Conservation (phyloP, 2,888 invertebrate species). For the Clitarchus hookeri region DNA sequence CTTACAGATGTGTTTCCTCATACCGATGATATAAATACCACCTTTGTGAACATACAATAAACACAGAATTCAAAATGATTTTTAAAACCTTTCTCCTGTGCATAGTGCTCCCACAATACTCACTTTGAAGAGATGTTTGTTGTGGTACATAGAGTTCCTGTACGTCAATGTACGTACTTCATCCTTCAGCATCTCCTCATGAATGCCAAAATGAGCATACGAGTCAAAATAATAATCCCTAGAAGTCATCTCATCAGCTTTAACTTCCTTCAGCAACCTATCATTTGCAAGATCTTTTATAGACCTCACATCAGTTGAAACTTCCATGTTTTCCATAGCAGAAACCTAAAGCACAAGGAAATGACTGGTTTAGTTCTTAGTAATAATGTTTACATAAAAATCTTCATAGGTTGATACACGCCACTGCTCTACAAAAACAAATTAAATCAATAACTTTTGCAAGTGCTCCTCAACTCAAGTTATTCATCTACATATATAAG, state of each 20-base stretch:
- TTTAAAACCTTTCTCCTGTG: too few species aligned
- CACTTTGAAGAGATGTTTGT: slow-evolving; percentile 92
- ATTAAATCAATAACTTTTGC: too few species aligned
- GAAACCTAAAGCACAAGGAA: slow-evolving; percentile 32
- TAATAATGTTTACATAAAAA: not conserved
- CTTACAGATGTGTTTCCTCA: too few species aligned
- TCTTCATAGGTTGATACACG: too few species aligned
- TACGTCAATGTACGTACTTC: slow-evolving; percentile 98
- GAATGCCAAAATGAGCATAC: slow-evolving; percentile 99
- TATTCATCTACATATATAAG: too few species aligned
- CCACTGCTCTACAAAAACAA: too few species aligned
- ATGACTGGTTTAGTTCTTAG: not conserved
- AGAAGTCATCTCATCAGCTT: slow-evolving; percentile 97
- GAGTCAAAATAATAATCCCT: slow-evolving; percentile 99
- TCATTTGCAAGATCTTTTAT: slow-evolving; percentile 41
- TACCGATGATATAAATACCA: too few species aligned
- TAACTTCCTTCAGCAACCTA: slow-evolving; percentile 55
- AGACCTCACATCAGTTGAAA: slow-evolving; percentile 47
- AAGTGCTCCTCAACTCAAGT: too few species aligned
- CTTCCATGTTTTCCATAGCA: slow-evolving; percentile 62
- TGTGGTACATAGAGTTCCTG: slow-evolving; percentile 98
- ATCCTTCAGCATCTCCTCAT: slow-evolving; percentile 99
- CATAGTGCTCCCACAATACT: slow-evolving; percentile 28
- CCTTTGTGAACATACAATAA: too few species aligned
- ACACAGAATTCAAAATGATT: too few species aligned